Evolutionary conservation across 2,797 vertebrate species (phyloP).

Genomic region (Sebastes variabilis): DNA sequence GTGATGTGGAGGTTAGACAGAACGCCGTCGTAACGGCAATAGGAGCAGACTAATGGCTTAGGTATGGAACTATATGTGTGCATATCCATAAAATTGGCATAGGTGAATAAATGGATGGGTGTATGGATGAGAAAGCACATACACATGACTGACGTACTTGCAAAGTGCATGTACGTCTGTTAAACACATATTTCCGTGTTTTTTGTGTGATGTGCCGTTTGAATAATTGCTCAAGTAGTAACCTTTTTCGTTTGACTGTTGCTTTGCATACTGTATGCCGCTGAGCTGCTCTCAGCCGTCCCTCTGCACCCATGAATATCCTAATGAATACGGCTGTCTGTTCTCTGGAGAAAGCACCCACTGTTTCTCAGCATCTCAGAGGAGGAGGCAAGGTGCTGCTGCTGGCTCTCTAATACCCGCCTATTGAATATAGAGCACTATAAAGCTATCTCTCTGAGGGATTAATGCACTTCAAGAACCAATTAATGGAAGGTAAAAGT

Average conservation of each 20-base stretch:
- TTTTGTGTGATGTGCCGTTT: not conserved
- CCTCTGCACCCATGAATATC: conserved; percentile 54
- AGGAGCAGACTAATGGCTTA: not conserved
- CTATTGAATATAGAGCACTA: conserved; percentile 62
- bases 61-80: not conserved
- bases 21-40: not conserved
- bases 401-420: conserved; percentile 57
- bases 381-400: conserved; percentile 70
- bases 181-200: not conserved
- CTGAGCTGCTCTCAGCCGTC: conserved; percentile 58
- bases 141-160: not conserved
- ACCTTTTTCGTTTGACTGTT: conserved; percentile 41
- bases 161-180: not conserved
- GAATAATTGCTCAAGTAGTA: conserved; percentile 10
- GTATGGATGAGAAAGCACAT: not conserved
- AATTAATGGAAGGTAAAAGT: conserved; percentile 73
- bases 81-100: not conserved
- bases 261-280: conserved; percentile 59
- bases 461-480: conserved; percentile 67
- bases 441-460: conserved; percentile 65
- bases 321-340: conserved; percentile 78
- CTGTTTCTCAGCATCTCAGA: conserved; percentile 70
- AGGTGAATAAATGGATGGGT: not conserved
- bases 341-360: conserved; percentile 79
- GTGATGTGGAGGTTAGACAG: not conserved